Evolutionary conservation across 2,797 vertebrate species (phyloP).

Genomic region (Lepus townsendii): DNA sequence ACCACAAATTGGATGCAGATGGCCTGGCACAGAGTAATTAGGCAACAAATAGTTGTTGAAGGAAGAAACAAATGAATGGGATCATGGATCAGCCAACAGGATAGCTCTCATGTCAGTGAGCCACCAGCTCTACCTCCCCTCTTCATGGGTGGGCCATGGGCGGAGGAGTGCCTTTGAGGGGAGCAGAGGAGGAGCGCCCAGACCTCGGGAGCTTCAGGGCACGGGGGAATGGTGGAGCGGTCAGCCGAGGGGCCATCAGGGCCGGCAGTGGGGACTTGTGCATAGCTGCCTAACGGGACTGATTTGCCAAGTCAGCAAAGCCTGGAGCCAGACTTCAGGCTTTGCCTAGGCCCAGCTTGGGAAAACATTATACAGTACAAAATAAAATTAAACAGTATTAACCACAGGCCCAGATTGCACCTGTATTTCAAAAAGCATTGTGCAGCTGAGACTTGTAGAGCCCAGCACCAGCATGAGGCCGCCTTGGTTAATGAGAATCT

Average conservation of each 20-base stretch:
- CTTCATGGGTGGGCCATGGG: not conserved
- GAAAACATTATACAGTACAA: constrained; percentile 56
- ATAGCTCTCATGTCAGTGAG: not conserved
- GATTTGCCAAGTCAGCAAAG: not conserved
- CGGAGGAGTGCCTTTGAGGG: no score
- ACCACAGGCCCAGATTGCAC: constrained; percentile 75
- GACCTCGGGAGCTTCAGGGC: not conserved
- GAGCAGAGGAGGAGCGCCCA: not conserved
- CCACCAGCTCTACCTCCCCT: not conserved
- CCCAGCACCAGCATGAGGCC: rapidly evolving
- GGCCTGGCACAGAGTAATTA: not conserved
- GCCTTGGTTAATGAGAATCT: not conserved
- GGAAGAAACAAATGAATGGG: not conserved
- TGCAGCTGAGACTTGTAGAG: constrained; percentile 49
- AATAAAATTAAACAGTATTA: constrained; percentile 72
- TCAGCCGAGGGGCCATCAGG: not conserved
- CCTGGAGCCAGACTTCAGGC: constrained; percentile 14
- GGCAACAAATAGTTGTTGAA: not conserved
- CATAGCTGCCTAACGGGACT: not conserved
- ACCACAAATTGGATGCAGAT: not conserved
- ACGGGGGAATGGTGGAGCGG: not conserved
- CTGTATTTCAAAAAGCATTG: constrained; percentile 71
- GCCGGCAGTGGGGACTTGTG: rapidly evolving
- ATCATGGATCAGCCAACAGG: rapidly evolving
- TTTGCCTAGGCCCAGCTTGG: not conserved